These are phyloP conservation scores for Illadopsis cleaveri DNA, from an alignment of 2,113 vertebrate genomes.

Conservation along the genomic window DNA sequence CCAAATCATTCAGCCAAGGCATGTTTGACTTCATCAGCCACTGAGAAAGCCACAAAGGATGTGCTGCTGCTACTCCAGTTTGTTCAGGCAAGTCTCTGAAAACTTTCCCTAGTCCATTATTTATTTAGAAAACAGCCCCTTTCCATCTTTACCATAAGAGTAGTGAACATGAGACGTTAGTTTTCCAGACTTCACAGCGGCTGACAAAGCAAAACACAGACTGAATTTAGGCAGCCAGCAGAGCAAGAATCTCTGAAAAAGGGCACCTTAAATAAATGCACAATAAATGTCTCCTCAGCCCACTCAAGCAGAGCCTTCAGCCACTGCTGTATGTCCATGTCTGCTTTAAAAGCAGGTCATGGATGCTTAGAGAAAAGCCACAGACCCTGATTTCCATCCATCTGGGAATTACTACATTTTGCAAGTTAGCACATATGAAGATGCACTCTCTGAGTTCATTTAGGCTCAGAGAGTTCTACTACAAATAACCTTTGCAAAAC, in stretches of 20 bases:
- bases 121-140: not conserved
- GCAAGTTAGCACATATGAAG: conserved; percentile 36
- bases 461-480: not conserved
- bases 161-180: not conserved
- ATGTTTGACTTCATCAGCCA: not conserved
- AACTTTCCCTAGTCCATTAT: not conserved
- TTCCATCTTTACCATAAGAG: not conserved
- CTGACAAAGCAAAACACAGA: conserved; percentile 46
- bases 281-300: not conserved
- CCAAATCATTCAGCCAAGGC: not conserved
- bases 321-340: not conserved
- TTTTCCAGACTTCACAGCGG: not conserved
- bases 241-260: not conserved
- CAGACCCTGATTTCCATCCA: not conserved
- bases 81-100: not conserved
- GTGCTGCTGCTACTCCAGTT: not conserved
- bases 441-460: not conserved
- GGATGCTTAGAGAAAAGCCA: conserved; percentile 22
- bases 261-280: not conserved
- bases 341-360: conserved; percentile 30
- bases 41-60: not conserved
- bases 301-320: not conserved
- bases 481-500: not conserved
- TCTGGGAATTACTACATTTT: conserved; percentile 34
- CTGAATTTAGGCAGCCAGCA: not conserved